phyloP scores from a whole-genome alignment of 2,888 invertebrate genomes.

The Carterocephalus palaemon region DNA sequence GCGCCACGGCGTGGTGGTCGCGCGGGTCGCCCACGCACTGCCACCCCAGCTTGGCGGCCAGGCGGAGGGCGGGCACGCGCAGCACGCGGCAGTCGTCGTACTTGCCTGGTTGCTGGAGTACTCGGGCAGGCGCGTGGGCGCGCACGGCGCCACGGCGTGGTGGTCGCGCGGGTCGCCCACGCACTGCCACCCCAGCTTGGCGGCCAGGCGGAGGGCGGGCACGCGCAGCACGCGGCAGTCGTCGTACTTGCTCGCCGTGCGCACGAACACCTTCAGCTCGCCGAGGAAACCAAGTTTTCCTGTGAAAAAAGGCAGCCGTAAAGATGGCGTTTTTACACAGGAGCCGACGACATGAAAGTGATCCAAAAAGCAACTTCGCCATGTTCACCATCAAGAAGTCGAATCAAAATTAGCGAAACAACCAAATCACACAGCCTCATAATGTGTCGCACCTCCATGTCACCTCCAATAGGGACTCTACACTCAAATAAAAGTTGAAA shows the following conservation, averaged over 20 bases:
- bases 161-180: constrained; percentile 97
- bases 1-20: constrained; percentile 96
- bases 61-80: constrained; percentile 92
- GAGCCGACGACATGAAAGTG: too few species aligned
- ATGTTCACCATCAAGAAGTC: too few species aligned
- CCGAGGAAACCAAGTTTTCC: constrained; percentile 94
- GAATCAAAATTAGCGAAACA: too few species aligned
- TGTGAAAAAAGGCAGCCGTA: too few species aligned
- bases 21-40: constrained; percentile 94
- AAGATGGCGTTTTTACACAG: too few species aligned
- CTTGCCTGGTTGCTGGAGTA: constrained; percentile 95
- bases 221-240: constrained; percentile 96
- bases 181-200: constrained; percentile 94
- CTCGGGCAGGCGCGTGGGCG: constrained; percentile 97
- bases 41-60: constrained; percentile 93
- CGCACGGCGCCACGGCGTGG: constrained; percentile 96
- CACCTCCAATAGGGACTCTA: too few species aligned
- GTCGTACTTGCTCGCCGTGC: constrained; percentile 99
- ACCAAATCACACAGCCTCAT: too few species aligned
- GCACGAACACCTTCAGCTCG: constrained; percentile 94
- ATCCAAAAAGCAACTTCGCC: too few species aligned
- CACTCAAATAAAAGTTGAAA: too few species aligned
- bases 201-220: constrained; percentile 90
- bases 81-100: constrained; percentile 96
- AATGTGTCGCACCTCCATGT: too few species aligned